phyloP scores from a whole-genome alignment of 2,113 vertebrate species.

The Myotis brandtii region DNA sequence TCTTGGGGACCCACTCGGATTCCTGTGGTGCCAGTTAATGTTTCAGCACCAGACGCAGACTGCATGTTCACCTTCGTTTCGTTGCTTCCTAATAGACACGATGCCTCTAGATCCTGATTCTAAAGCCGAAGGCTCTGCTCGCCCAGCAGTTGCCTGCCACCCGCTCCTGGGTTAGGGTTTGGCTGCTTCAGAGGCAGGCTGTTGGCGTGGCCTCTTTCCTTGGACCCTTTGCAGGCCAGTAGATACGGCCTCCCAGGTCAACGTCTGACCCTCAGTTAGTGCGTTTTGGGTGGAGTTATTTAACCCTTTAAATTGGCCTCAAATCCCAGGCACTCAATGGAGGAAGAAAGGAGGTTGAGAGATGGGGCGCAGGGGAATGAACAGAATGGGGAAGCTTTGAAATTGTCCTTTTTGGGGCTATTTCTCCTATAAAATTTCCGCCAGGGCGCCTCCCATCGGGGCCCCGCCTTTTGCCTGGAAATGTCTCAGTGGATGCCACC shows the following conservation, averaged over 20 bases:
- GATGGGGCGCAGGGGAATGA: not conserved
- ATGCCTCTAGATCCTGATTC: not conserved
- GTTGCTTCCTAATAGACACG: not conserved
- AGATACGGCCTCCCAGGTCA: not conserved
- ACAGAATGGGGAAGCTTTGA: not conserved
- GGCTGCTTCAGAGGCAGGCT: not conserved
- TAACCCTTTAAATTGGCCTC: not conserved
- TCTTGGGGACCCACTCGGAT: not conserved
- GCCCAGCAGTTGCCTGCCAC: too few relatives aligned
- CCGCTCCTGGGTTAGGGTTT: not conserved
- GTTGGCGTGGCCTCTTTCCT: not conserved
- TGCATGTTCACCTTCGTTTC: not conserved
- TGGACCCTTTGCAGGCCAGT: not conserved
- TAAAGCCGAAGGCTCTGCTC: not conserved
- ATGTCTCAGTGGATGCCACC: not conserved
- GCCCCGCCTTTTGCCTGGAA: not conserved
- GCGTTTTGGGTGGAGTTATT: not conserved
- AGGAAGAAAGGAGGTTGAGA: not conserved
- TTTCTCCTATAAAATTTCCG: not conserved
- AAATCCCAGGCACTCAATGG: not conserved
- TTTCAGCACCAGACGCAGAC: not conserved
- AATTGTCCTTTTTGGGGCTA: not conserved
- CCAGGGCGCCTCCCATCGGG: not conserved
- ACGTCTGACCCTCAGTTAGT: not conserved
- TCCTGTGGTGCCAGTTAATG: not conserved